phyloP scores from a whole-genome alignment of 2,113 vertebrate species.

The Chaenogobius annularis region DNA sequence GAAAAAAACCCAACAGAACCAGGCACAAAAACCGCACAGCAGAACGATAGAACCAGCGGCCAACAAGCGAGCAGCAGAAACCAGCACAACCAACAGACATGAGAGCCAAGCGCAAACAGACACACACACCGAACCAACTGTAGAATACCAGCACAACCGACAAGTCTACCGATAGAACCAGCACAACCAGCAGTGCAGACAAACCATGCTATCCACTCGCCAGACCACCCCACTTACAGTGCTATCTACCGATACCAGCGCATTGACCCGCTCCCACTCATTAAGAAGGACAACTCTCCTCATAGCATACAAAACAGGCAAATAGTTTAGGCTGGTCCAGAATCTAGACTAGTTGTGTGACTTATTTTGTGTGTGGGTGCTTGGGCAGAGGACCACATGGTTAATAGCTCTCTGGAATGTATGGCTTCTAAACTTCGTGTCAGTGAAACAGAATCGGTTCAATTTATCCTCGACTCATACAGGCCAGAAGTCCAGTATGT shows the following conservation, averaged over 20 bases:
- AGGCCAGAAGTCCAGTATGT: not conserved
- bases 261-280: not conserved
- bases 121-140: too few relatives aligned
- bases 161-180: too few relatives aligned
- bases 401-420: conserved; percentile 40
- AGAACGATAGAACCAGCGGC: too few relatives aligned
- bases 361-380: conserved; percentile 19
- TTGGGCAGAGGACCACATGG: conserved; percentile 10
- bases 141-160: too few relatives aligned
- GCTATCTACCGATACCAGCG: conserved; percentile 18
- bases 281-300: not conserved
- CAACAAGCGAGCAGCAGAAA: too few relatives aligned
- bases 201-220: too few relatives aligned
- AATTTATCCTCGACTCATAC: conserved; percentile 35
- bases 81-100: too few relatives aligned
- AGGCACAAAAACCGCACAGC: too few relatives aligned
- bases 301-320: not conserved
- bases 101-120: too few relatives aligned
- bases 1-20: too few relatives aligned
- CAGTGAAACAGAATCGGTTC: conserved; percentile 38
- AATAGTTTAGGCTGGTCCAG: not conserved
- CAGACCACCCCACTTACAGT: too few relatives aligned
- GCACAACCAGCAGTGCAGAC: too few relatives aligned
- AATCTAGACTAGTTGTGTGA: not conserved
- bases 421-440: conserved; percentile 43